A percentile compares a stretch with the other conserved stretches of the same genome.
Evolutionary conservation across 1,140 invertebrate species (phyloP).

Genomic region (Luehdorfia chinensis): DNA sequence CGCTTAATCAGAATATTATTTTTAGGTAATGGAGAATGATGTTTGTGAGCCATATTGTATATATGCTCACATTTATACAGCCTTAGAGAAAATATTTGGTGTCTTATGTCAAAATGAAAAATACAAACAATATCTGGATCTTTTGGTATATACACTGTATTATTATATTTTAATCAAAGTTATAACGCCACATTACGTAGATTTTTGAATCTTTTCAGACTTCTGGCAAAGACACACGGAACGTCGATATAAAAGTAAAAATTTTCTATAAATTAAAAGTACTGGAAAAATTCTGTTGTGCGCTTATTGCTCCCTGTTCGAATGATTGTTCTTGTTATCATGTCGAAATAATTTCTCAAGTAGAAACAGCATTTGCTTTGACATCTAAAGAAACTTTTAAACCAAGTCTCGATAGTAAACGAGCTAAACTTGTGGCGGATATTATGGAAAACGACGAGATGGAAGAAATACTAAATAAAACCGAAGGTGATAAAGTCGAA

Average conservation of each 20-base stretch:
- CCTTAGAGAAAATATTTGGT: conserved; percentile 63
- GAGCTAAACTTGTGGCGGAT: conserved; percentile 61
- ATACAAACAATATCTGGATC: conserved; percentile 57
- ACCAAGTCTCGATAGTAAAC: conserved; percentile 45
- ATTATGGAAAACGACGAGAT: conserved; percentile 66
- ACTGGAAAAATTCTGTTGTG: conserved; percentile 60
- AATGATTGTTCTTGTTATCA: conserved; percentile 52
- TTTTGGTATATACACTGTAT: conserved; percentile 39
- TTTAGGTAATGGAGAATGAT: conserved; percentile 65
- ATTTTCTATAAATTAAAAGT: conserved; percentile 68
- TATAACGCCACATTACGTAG: background rate
- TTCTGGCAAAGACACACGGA: conserved; percentile 53
- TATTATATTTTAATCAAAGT: background rate
- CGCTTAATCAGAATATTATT: too few relatives aligned
- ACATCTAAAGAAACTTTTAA: conserved; percentile 34
- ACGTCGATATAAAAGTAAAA: conserved; percentile 60
- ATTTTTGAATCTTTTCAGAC: conserved; percentile 36
- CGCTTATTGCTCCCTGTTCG: conserved; percentile 58
- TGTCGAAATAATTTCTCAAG: conserved; percentile 35
- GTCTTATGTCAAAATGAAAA: conserved; percentile 58
- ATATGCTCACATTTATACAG: conserved; percentile 66
- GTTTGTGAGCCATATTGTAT: conserved; percentile 66
- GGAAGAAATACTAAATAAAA: conserved; percentile 52
- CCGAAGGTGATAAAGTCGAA: conserved; percentile 27
- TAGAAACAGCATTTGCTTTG: conserved; percentile 44